These are phyloP conservation scores for Peromyscus californicus DNA, from an alignment of 2,113 vertebrate species.

Conservation along the genomic window DNA sequence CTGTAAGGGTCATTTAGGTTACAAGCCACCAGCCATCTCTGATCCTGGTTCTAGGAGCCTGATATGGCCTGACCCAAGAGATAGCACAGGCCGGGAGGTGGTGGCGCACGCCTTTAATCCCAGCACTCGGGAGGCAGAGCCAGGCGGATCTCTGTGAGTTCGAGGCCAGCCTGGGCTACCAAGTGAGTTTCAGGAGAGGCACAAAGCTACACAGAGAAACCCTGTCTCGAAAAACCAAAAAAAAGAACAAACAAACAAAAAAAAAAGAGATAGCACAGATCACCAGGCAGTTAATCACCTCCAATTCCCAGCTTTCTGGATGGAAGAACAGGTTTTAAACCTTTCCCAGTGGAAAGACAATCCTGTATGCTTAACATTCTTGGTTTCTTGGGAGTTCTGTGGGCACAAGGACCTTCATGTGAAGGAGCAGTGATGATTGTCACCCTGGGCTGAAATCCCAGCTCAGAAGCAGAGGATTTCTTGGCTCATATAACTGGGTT, in stretches of 20 bases:
- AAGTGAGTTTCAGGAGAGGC: too few relatives aligned
- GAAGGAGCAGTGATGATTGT: neutral
- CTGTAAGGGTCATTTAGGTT: neutral
- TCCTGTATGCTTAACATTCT: neutral
- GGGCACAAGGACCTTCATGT: neutral
- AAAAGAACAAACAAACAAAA: too few relatives aligned
- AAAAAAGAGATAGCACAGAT: too few relatives aligned
- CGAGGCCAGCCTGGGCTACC: too few relatives aligned
- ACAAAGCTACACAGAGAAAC: too few relatives aligned
- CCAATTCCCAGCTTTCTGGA: neutral
- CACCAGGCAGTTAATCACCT: neutral
- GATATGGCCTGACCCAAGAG: neutral
- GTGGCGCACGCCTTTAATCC: too few relatives aligned
- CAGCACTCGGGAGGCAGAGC: too few relatives aligned
- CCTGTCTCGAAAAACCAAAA: too few relatives aligned
- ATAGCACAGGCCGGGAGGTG: too few relatives aligned
- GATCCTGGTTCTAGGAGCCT: neutral
- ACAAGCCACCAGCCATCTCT: too few relatives aligned
- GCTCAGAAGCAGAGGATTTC: slow-evolving; percentile 23
- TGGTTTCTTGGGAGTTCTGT: too few relatives aligned
- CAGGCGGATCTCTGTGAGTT: too few relatives aligned
- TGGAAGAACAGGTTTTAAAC: neutral
- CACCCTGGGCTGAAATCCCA: neutral
- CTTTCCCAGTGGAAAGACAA: neutral
- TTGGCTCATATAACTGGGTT: neutral